A percentile compares a stretch with the other conserved stretches of the same genome.
Evolutionary conservation across 2,888 invertebrate genomes (phyloP).

Genomic region (Latheticus oryzae): DNA sequence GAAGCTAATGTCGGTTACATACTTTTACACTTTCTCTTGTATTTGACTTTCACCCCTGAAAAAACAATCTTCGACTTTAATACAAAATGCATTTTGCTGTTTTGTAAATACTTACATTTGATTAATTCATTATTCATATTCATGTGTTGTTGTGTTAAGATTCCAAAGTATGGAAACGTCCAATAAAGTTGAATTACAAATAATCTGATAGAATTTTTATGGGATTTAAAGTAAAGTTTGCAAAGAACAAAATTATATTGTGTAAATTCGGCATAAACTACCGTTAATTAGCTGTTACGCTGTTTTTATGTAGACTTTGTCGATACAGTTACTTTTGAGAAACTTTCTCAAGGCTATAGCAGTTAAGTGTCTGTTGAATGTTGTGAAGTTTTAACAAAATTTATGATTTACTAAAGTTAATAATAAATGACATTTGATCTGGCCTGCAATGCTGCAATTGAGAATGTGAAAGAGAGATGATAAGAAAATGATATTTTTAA

Average conservation of each 20-base stretch:
- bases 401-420: background rate
- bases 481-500: no score
- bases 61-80: no score
- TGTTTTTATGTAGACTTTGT: constrained; percentile 17
- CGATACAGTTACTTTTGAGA: constrained; percentile 27
- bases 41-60: constrained; percentile 61
- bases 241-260: constrained; percentile 1
- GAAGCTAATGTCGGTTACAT: constrained; percentile 34
- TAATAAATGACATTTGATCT: no score
- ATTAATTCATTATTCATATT: no score
- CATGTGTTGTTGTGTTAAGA: no score
- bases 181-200: no score
- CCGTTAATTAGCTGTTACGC: constrained; percentile 23
- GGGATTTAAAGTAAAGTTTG: no score
- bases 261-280: constrained; percentile 20
- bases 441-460: no score
- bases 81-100: no score
- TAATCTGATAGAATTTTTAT: no score
- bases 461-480: no score
- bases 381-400: background rate
- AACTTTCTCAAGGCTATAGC: constrained; percentile 26
- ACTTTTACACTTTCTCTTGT: constrained; percentile 51
- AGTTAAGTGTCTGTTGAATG: constrained; percentile 17
- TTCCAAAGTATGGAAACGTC: background rate
- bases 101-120: no score